These are phyloP conservation scores for Lepus europaeus DNA, from an alignment of 2,113 vertebrate species.

Conservation along the genomic window DNA sequence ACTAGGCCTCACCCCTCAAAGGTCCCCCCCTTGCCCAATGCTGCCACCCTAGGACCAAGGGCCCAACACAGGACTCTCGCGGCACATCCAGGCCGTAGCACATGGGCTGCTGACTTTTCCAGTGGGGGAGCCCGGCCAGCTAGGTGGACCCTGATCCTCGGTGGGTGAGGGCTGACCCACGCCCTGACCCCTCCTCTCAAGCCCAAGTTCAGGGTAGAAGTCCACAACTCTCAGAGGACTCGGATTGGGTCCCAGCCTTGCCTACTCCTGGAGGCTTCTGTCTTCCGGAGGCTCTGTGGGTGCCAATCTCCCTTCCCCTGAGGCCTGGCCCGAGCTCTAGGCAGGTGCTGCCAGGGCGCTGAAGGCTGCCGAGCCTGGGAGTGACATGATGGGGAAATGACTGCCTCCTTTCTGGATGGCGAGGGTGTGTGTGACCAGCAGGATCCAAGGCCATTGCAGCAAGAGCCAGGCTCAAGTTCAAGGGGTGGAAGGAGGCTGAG, in stretches of 20 bases:
- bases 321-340: neutral
- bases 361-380: neutral
- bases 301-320: neutral
- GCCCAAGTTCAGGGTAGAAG: neutral
- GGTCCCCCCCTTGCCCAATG: too few species aligned
- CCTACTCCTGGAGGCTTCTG: neutral
- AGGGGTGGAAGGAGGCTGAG: neutral
- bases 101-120: neutral
- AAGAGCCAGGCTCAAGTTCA: neutral
- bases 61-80: too few species aligned
- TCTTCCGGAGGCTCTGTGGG: neutral
- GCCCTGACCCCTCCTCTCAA: neutral
- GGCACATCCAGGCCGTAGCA: too few species aligned
- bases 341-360: neutral
- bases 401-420: neutral
- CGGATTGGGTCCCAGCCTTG: neutral
- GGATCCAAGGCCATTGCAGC: neutral
- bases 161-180: neutral
- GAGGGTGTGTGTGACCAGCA: neutral
- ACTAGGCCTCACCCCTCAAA: too few species aligned
- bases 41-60: too few species aligned
- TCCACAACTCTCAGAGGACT: neutral
- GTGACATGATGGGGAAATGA: neutral
- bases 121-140: neutral
- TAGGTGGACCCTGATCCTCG: neutral